Evolutionary conservation across 2,113 vertebrate species (phyloP).

Genomic region (Dendropsophus ebraccatus): DNA sequence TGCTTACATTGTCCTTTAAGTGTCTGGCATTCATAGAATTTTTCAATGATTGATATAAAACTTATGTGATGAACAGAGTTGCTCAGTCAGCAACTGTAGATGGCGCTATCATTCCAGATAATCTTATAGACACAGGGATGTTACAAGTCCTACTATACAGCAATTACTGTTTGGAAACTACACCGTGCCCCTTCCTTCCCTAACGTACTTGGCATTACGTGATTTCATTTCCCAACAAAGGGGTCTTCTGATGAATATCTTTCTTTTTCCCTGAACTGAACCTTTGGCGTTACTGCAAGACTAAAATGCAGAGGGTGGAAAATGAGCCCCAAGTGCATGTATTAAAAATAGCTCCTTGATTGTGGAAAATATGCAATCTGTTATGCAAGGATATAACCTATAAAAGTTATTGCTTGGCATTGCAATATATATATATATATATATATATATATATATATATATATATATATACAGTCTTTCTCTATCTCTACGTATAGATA

Average conservation of each 20-base stretch:
- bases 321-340: neutral
- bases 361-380: neutral
- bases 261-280: conserved; percentile 43
- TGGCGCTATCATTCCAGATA: conserved; percentile 37
- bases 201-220: neutral
- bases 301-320: conserved; percentile 5
- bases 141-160: conserved; percentile 1
- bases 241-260: conserved; percentile 33
- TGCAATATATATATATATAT: no score
- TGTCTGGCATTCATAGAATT: neutral
- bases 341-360: conserved; percentile 2
- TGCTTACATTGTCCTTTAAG: neutral
- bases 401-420: neutral
- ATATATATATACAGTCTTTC: no score
- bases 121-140: neutral
- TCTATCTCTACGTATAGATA: no score
- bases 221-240: conserved; percentile 46
- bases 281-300: conserved; percentile 5
- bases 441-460: neutral
- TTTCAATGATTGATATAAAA: neutral
- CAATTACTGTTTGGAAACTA: conserved; percentile 8
- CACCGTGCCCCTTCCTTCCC: conserved; percentile 17
- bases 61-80: neutral
- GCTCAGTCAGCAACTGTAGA: conserved; percentile 12
- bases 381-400: neutral